phyloP scores from a whole-genome alignment of 2,113 vertebrate species.

The Sisor rabdophorus region DNA sequence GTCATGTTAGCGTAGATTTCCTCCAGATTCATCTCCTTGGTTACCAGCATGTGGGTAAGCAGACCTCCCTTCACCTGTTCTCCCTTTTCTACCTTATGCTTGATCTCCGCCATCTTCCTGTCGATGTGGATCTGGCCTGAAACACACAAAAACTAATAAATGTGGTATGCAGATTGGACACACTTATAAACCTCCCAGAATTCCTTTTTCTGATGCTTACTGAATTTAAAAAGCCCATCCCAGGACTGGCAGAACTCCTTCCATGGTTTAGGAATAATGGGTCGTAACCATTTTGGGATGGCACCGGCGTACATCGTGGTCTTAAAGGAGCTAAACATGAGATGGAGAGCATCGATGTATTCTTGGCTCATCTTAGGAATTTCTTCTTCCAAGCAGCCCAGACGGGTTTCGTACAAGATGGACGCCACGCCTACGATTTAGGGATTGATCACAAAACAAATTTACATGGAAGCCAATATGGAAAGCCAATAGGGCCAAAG shows the following conservation, averaged over 20 bases:
- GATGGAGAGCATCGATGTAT: slow-evolving; percentile 82
- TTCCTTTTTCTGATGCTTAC: slow-evolving; percentile 66
- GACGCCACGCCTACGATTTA: slow-evolving; percentile 75
- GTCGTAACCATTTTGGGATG: slow-evolving; percentile 88
- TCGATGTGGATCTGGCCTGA: slow-evolving; percentile 84
- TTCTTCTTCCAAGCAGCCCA: slow-evolving; percentile 82
- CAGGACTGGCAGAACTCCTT: slow-evolving; percentile 88
- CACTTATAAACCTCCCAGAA: neutral
- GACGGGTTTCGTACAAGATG: slow-evolving; percentile 80
- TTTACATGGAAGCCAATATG: neutral
- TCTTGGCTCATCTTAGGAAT: slow-evolving; percentile 78
- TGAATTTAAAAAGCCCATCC: slow-evolving; percentile 94
- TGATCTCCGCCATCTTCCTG: slow-evolving; percentile 74
- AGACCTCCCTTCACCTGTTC: slow-evolving; percentile 77
- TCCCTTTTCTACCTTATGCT: slow-evolving; percentile 69
- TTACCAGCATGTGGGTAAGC: slow-evolving; percentile 81
- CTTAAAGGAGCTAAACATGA: slow-evolving; percentile 96
- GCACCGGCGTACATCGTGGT: slow-evolving; percentile 91
- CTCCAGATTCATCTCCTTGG: slow-evolving; percentile 81
- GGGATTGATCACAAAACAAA: neutral
- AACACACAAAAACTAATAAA: neutral
- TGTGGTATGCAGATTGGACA: neutral
- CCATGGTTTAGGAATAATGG: slow-evolving; percentile 87
- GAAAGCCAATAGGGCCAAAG: neutral
- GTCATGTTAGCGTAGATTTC: slow-evolving; percentile 91